These are phyloP conservation scores for Phoenicopterus ruber DNA, from an alignment of 2,113 vertebrate species.

Conservation along the genomic window DNA sequence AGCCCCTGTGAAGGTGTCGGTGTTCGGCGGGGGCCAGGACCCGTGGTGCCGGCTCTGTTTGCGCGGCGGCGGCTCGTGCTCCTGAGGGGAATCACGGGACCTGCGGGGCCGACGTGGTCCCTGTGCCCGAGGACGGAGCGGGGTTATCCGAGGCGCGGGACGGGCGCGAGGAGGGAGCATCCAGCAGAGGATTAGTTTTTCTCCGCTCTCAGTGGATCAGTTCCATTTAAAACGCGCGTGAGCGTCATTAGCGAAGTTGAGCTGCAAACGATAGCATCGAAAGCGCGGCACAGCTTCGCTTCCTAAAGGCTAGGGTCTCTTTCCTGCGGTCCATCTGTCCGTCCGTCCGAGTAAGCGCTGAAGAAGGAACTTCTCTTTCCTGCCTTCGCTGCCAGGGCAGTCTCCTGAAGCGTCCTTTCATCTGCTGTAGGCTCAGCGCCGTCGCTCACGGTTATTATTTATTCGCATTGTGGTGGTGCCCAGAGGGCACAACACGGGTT, in stretches of 20 bases:
- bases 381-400: neutral
- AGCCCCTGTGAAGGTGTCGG: neutral
- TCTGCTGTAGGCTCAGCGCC: neutral
- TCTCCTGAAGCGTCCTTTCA: neutral
- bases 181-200: neutral
- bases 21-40: neutral
- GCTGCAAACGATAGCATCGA: neutral
- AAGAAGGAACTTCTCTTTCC: neutral
- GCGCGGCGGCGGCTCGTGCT: neutral
- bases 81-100: neutral
- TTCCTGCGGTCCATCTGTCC: neutral
- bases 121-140: neutral
- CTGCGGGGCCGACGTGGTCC: neutral
- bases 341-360: neutral
- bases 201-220: neutral
- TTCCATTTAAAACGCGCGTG: neutral
- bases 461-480: neutral
- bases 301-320: neutral
- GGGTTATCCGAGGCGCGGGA: neutral
- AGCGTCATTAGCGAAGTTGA: no score
- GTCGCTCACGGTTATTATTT: neutral
- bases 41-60: neutral
- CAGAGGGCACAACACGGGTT: neutral
- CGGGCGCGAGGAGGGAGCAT: neutral
- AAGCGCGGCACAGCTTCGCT: neutral